Base-by-base conservation (phyloP, 1,140 invertebrate genomes). In the Ooceraea biroi region DNA sequence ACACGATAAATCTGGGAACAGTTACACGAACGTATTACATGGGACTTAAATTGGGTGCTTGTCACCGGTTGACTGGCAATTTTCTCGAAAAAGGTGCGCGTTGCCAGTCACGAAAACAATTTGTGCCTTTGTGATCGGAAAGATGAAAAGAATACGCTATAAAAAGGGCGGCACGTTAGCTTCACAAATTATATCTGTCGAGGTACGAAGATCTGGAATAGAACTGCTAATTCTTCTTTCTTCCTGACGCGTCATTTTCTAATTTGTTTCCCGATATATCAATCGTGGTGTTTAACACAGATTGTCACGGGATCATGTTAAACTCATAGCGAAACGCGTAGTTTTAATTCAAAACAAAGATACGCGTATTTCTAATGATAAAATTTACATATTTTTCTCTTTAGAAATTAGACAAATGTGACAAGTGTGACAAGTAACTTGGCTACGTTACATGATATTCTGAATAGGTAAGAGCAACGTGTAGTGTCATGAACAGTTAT, bases 41-140 rank as follows among this genome's bases (percentile, higher is more conserved):
- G 72, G 48, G 48, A 52, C 25, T 65, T 72, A 85, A 88, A 89
- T 89, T 88, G 86, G 66, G 30, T 52, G 74, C 87, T 89, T 88
- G 85, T 89, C 87, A 73, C 71, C 85, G 58, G 82, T 88, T 89
- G 84, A 77, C 85, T 78, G 50, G 88, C 65, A 84, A 89, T 89
- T 76, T 89, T 88, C 87, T 77, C 69, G 55, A 84, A 89, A 83
- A 68, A 65, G 84, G 30, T 3, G 55, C 72, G 44, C 50, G 72
- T 46, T 82, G 55, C 74, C 63, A 60, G 74, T 60, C 68, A 85
- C 73, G 83, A 77, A 88, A 88, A 88, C 83, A 88, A 88, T 88
- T 88, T 88, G 10, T 74, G 14, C n/a, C 48, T 46, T 57, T 48
- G 69, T 57, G 55, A 41, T 57, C 72, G 72, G 60, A 46, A 73